Evolutionary conservation across 2,888 invertebrate species (phyloP).

Genomic region (Chrysina gloriosa): DNA sequence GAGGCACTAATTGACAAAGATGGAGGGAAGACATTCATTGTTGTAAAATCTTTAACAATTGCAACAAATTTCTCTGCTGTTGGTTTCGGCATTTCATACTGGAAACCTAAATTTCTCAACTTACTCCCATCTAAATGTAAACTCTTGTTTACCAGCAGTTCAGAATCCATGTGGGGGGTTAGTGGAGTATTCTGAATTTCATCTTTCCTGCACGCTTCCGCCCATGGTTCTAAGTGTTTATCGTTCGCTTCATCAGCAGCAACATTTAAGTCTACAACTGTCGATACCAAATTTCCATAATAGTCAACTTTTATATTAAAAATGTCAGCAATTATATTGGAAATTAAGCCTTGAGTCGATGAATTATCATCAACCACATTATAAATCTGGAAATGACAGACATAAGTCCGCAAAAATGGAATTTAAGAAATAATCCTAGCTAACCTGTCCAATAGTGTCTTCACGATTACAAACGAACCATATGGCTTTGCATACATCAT

Average conservation of each 20-base stretch:
- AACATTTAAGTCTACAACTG: conserved; percentile 82
- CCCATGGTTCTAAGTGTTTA: conserved; percentile 94
- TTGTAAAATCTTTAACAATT: conserved; percentile 84
- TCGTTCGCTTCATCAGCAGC: conserved; percentile 93
- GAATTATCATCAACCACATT: conserved; percentile 86
- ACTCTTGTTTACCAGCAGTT: conserved; percentile 84
- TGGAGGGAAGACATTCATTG: conserved; percentile 85
- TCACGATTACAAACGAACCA: conserved; percentile 72
- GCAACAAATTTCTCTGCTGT: conserved; percentile 65
- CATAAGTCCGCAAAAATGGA: neutral
- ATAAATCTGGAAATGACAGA: conserved; percentile 70
- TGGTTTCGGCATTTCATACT: conserved; percentile 71
- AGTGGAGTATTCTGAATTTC: conserved; percentile 85
- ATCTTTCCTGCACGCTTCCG: conserved; percentile 82
- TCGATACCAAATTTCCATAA: conserved; percentile 84
- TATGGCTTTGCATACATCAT: conserved; percentile 84
- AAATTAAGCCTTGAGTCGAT: conserved; percentile 87
- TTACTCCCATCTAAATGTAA: conserved; percentile 79
- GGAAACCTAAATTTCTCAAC: conserved; percentile 72
- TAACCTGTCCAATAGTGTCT: conserved; percentile 59
- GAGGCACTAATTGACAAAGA: conserved; percentile 64
- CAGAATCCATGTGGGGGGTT: conserved; percentile 87
- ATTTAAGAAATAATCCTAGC: neutral
- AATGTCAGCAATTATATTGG: conserved; percentile 81
- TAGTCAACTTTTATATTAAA: conserved; percentile 90